A percentile compares a stretch with the other conserved stretches of the same genome.
Conservation (phyloP, 2,797 vertebrate species). For the Melanogrammus aeglefinus region DNA sequence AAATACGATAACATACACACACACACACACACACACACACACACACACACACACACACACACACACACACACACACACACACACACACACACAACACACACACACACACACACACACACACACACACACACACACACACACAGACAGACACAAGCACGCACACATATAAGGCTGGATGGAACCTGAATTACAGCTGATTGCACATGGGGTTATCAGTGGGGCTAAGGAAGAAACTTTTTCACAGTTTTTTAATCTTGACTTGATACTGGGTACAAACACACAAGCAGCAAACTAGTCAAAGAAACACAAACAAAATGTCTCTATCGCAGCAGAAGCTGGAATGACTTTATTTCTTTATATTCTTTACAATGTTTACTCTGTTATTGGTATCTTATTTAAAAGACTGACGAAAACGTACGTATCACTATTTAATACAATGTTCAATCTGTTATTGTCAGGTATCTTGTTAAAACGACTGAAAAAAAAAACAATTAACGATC, state of each 20-base stretch:
- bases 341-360: neutral
- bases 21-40: too few species aligned
- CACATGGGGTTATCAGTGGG: conserved; percentile 40
- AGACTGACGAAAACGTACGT: too few species aligned
- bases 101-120: neutral
- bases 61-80: neutral
- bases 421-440: too few species aligned
- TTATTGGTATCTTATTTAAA: too few species aligned
- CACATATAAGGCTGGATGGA: conserved; percentile 27
- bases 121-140: neutral
- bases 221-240: conserved; percentile 52
- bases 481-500: neutral
- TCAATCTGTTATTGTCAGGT: too few species aligned
- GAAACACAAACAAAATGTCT: neutral
- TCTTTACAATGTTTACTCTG: too few species aligned
- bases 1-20: too few species aligned
- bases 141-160: neutral
- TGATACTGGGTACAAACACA: conserved; percentile 36
- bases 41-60: neutral
- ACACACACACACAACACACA: neutral
- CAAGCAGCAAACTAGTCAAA: conserved; percentile 26
- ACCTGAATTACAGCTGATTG: conserved; percentile 60
- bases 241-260: conserved; percentile 51
- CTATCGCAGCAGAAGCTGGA: neutral
- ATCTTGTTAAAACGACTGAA: too few species aligned